Evolutionary conservation across 2,888 invertebrate genomes (phyloP).

Genomic region (Cryptus armator): DNA sequence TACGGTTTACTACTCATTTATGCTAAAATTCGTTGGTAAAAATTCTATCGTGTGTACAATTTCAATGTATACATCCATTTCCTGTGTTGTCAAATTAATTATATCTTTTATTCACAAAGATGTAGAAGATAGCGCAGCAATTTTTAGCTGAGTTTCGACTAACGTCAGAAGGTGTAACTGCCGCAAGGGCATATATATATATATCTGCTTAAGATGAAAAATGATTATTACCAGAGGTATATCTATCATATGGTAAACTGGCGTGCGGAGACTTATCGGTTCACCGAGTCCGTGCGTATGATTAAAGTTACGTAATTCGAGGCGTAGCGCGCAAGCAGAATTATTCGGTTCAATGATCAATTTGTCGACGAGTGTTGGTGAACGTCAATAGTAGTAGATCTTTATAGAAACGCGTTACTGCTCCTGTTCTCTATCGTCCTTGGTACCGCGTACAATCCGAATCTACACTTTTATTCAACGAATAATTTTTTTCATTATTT

Average conservation of each 20-base stretch:
- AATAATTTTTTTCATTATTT: not conserved
- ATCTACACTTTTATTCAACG: not conserved
- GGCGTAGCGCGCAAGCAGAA: slow-evolving; percentile 75
- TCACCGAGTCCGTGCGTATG: slow-evolving; percentile 75
- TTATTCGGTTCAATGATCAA: slow-evolving; percentile 81
- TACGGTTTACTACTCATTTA: no score
- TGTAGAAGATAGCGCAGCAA: not conserved
- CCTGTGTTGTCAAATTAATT: not conserved
- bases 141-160: not conserved
- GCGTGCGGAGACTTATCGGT: slow-evolving; percentile 77
- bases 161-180: not conserved
- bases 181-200: slow-evolving; percentile 7
- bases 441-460: not conserved
- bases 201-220: slow-evolving; percentile 36
- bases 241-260: slow-evolving; percentile 50
- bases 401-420: not conserved
- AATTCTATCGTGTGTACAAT: no score
- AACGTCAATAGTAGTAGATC: slow-evolving; percentile 59
- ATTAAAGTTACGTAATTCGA: slow-evolving; percentile 76
- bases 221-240: slow-evolving; percentile 43
- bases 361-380: slow-evolving; percentile 75
- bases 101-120: not conserved
- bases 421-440: not conserved
- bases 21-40: no score
- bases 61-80: not conserved